Base-by-base conservation (phyloP, 2,797 vertebrate genomes). In the Gymnoscopelus microlampas region DNA sequence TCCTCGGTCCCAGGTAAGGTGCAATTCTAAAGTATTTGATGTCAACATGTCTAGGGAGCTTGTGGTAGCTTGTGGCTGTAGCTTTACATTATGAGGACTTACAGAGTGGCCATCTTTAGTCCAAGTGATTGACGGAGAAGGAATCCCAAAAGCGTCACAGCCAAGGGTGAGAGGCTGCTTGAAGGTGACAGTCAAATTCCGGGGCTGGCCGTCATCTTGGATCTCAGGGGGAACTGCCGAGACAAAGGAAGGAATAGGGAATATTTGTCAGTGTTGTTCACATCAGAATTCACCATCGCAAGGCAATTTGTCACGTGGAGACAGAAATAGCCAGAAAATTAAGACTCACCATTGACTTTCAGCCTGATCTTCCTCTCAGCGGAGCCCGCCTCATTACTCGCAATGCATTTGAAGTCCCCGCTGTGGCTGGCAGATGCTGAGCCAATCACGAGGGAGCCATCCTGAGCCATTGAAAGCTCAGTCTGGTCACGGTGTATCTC, bases 351-450 rank as follows among this genome's bases (percentile, higher is more conserved):
- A 0, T 93, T 91, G 29, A 97, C 94, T 91, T 95, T 92, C 53
- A 97, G 86, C 63, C 91, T 91, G 7, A 93, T 93, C 74, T 92
- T 96, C 77, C 92, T 91, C 87, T 95, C 94, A 0, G 88, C 89
- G 2, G 94, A 95, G 50, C 96, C 96, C 0, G 89, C 96, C 82
- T 96, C 95, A 19, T 96, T 97, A 75, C 91, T 93, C 23, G 95
- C 96, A 74, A 95, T 92, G 65, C 96, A 97, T 71, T 93, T 94
- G 2, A 94, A 97, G 68, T 96, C 95, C 39, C 95, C 96, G 0
- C 95, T 90, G 82, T 96, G 94, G 12, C 85, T 69, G 67, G 94
- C 93, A 49, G 91, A 92, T 29, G 92, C 91, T 0, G 87, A 70
- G 39, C 85, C 88, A 87, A 97, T 95, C 85, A 95, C 63, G 6